Base-by-base conservation (phyloP, 1,140 invertebrate species). In the Andricus grossulariae region DNA sequence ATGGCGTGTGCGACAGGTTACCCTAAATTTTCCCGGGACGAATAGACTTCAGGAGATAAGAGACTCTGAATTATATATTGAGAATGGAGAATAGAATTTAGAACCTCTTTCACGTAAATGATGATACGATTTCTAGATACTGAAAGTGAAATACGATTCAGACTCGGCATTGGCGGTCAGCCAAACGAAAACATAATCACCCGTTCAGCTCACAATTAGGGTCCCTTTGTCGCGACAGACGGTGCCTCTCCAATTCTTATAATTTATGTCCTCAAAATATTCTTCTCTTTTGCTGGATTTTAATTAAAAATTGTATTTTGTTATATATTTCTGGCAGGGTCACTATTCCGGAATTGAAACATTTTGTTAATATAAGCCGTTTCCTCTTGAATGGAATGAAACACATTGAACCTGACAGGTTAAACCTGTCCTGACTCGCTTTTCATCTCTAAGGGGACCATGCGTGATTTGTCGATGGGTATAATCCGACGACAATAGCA, bases 141-240 rank as follows among this genome's bases (percentile, higher is more conserved):
- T 45, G 10, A 45, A 45, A 16, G n/a, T 66, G 57, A 66, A 66
- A 66, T 66, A 66, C 25, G 57, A 66, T 16, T 66, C 1, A 25
- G 15, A 66, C 25, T 45, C 60, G 13, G 3, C 10, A 66, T 66
- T 66, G 60, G 60, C 60, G 60, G 60, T 66, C 60, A 66, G 60
- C 60, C 60, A 66, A 66, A 66, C 60, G 25, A 66, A 66, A 66
- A 66, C 60, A 66, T 66, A 66, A 66, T 66, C 60, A 66, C 60
- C 60, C 60, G 60, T 66, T 66, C 32, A 66, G 60, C 39, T 66
- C 25, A 21, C 60, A 66, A 66, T 66, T 66, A 66, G 25, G 39
- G 60, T 45, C 60, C 60, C 60, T 66, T 66, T 66, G 60, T 66
- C 60, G 60, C 60, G 60, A 66, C 60, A 66, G 60, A 66, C 60